Conservation (phyloP, 1,140 invertebrate species). For the Pygmarrhopalites habei region DNA sequence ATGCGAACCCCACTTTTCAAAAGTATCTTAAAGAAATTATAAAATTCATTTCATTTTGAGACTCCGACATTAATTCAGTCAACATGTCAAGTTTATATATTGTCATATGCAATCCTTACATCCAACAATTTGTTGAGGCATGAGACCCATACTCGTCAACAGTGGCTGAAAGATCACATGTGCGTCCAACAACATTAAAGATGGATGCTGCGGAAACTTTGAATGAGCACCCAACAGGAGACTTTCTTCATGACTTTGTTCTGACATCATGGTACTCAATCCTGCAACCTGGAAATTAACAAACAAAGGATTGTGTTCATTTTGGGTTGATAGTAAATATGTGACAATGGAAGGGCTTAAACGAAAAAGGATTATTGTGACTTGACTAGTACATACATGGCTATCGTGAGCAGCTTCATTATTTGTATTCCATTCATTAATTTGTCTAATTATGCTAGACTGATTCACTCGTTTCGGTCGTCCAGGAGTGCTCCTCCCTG, state of each 20-base stretch:
- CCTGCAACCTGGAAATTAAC: slow-evolving; percentile 7
- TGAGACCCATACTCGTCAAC: slow-evolving; percentile 71
- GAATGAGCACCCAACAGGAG: slow-evolving; percentile 44
- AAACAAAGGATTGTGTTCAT: slow-evolving; percentile 8
- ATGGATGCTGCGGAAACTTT: slow-evolving; percentile 56
- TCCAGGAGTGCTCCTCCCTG: slow-evolving; percentile 25
- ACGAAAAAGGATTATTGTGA: not conserved
- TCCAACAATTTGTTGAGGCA: slow-evolving; percentile 73
- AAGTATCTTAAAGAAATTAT: too few species aligned
- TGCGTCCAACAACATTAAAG: slow-evolving; percentile 73
- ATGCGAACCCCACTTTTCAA: slow-evolving; percentile 84
- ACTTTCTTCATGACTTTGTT: slow-evolving; percentile 41
- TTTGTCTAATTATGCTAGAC: slow-evolving; percentile 36
- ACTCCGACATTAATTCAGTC: too few species aligned
- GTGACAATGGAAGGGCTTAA: too few species aligned
- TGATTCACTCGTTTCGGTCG: slow-evolving; percentile 16
- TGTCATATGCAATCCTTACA: too few species aligned
- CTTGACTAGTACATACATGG: slow-evolving; percentile 12
- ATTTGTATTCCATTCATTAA: slow-evolving; percentile 43
- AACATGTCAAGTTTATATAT: too few species aligned
- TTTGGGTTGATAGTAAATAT: too few species aligned
- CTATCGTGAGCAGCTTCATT: slow-evolving; percentile 28
- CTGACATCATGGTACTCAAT: slow-evolving; percentile 19
- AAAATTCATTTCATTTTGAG: too few species aligned
- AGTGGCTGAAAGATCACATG: slow-evolving; percentile 88